Percentiles rank a stretch among this genome's conserved stretches.
Evolutionary conservation across 1,140 invertebrate genomes (phyloP).

Genomic region (Ceratina japonica): DNA sequence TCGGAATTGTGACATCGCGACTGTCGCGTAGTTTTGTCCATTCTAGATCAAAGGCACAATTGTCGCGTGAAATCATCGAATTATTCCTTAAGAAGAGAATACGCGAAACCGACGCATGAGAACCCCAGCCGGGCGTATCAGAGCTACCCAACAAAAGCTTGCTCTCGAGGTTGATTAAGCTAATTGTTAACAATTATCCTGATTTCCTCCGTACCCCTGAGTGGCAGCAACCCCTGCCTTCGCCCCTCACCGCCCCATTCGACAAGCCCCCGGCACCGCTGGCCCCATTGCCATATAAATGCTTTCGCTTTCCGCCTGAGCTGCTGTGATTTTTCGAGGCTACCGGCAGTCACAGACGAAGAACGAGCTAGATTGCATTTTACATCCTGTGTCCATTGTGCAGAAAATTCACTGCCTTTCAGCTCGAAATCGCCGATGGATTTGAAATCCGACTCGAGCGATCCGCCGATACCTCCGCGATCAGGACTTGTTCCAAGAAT

Average conservation of each 20-base stretch:
- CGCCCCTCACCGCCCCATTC: slow-evolving; percentile 58
- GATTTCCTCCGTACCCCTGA: slow-evolving; percentile 75
- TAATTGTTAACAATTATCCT: slow-evolving; percentile 80
- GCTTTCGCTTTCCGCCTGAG: slow-evolving; percentile 65
- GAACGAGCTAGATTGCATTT: slow-evolving; percentile 32
- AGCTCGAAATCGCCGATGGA: neutral
- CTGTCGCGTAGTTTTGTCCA: neutral
- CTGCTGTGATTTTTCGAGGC: slow-evolving; percentile 62
- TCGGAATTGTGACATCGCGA: neutral
- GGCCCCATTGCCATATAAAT: slow-evolving; percentile 60
- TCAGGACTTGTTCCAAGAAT: neutral
- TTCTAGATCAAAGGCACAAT: neutral
- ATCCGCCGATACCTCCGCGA: neutral
- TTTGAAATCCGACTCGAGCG: slow-evolving; percentile 9
- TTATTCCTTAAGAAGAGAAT: slow-evolving; percentile 41
- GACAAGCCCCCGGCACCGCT: slow-evolving; percentile 44
- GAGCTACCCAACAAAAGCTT: slow-evolving; percentile 70
- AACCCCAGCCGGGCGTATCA: slow-evolving; percentile 64
- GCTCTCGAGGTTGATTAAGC: slow-evolving; percentile 78
- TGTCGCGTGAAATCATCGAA: slow-evolving; percentile 28
- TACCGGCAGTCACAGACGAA: slow-evolving; percentile 39
- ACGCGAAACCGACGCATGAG: slow-evolving; percentile 39
- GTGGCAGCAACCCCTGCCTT: slow-evolving; percentile 66
- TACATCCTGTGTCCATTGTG: slow-evolving; percentile 44
- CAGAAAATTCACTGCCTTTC: slow-evolving; percentile 26